phyloP scores from a whole-genome alignment of 1,140 invertebrate species.

The Branchinecta lynchi region DNA sequence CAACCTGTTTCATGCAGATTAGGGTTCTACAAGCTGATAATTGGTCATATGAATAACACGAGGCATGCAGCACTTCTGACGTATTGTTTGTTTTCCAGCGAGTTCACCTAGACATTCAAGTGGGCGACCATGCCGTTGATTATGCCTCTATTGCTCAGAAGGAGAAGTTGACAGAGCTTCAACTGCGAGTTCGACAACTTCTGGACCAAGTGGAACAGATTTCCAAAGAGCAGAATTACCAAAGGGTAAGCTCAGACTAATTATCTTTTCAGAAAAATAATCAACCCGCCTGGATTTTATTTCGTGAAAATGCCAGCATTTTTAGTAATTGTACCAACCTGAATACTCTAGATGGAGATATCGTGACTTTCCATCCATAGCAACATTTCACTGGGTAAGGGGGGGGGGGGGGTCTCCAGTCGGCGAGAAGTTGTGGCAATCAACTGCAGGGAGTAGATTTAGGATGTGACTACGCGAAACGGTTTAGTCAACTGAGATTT shows the following conservation, averaged over 20 bases:
- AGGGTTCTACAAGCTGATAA: too few species aligned
- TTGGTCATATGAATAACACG: too few species aligned
- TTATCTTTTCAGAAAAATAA: not conserved
- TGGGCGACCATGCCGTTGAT: conserved; percentile 95
- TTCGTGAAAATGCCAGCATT: not conserved
- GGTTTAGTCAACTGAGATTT: too few species aligned
- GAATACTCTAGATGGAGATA: too few species aligned
- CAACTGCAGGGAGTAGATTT: too few species aligned
- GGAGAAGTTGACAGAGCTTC: conserved; percentile 91
- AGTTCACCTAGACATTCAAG: conserved; percentile 96
- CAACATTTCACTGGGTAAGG: too few species aligned
- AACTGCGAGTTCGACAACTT: conserved; percentile 84
- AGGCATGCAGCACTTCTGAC: not conserved
- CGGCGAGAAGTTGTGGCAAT: too few species aligned
- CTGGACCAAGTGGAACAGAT: conserved; percentile 98
- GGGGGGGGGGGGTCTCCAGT: too few species aligned
- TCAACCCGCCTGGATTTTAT: not conserved
- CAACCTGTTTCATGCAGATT: conserved; percentile 12
- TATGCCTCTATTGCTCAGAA: conserved; percentile 94
- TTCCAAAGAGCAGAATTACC: conserved; percentile 98
- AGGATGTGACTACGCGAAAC: too few species aligned
- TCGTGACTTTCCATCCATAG: too few species aligned
- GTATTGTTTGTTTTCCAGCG: conserved; percentile 37
- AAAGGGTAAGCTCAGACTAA: conserved; percentile 52
- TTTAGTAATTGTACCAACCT: too few species aligned